A percentile compares a stretch with the other conserved stretches of the same genome.
These are phyloP conservation scores for Psittacus erithacus DNA, from an alignment of 2,113 vertebrate genomes.

Conservation along the genomic window DNA sequence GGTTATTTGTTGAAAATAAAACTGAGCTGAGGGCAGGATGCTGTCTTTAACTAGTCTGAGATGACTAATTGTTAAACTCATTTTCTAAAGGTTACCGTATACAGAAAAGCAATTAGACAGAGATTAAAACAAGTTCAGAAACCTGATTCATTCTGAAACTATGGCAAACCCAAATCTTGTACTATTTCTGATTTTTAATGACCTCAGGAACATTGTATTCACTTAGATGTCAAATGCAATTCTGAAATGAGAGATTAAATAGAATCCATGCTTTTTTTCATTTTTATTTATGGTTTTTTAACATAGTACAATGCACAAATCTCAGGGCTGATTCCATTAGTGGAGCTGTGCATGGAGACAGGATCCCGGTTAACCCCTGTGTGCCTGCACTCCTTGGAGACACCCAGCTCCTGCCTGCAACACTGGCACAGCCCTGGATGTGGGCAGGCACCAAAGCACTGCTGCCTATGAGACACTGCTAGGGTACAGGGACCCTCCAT, in stretches of 20 bases:
- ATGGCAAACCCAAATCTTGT: slow-evolving; percentile 65
- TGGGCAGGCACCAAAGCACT: background rate
- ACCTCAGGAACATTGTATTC: slow-evolving; percentile 74
- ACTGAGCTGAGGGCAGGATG: slow-evolving; percentile 71
- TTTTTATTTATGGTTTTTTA: background rate
- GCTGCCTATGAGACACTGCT: fast-evolving
- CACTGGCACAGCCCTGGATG: background rate
- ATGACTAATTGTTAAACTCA: slow-evolving; percentile 82
- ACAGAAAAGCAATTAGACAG: slow-evolving; percentile 69
- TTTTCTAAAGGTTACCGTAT: slow-evolving; percentile 79
- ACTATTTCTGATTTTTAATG: slow-evolving; percentile 74
- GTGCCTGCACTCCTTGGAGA: background rate
- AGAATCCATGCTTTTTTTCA: background rate
- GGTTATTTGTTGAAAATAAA: slow-evolving; percentile 70
- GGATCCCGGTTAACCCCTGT: background rate
- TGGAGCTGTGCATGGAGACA: background rate
- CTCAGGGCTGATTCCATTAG: slow-evolving; percentile 56
- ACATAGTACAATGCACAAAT: slow-evolving; percentile 15
- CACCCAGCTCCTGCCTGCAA: background rate
- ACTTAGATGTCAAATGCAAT: slow-evolving; percentile 70
- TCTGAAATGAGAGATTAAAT: slow-evolving; percentile 67
- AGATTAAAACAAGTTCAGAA: slow-evolving; percentile 72
- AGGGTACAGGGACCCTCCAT: background rate
- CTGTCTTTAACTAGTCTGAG: slow-evolving; percentile 75
- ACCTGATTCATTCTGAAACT: slow-evolving; percentile 82